Evolutionary conservation across 2,113 vertebrate species (phyloP), one percentile per base, ranked within the genome.

Genomic region (Speoplatyrhinus poulsoni): DNA sequence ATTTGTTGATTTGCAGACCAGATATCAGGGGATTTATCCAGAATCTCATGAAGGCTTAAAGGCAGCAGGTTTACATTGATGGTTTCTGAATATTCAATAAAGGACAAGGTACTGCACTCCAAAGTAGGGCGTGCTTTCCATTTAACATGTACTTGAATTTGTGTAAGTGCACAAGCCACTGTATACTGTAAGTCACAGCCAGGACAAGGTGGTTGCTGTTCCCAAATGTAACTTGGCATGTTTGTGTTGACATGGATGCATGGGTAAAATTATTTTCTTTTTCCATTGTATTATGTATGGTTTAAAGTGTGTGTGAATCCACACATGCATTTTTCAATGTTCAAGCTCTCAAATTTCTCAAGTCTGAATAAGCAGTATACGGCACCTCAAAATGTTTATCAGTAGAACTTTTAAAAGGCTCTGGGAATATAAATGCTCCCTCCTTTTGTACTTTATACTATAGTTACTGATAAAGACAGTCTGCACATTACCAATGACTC

Each of bases 31-130:
- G 80, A 84, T 83, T 77, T 81, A 56, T 11, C 41, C 65, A 32
- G 6, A 67, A 50, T 59, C 65, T 68, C 62, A 60, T n/a, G 60
- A 47, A 55, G 62, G 60, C 62, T 75, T 60, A 66, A 70, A 70
- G 48, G 52, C 68, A 66, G 70, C 63, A 78, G 60, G 46, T 76
- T 85, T 80, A 61, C 72, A 83, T 73, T 75, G 72, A 85, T 75
- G 79, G 26, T 79, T 72, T 82, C 70, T 50, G 67, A 60, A 74
- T 67, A 85, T 82, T 82, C 69, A 82, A 70, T 77, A 67, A 79
- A 67, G 64, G 76, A 79, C 82, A 76, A 80, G 9, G 1, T 0
- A 3, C 56, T 64, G 50, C 41, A 47, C 76, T 72, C 57, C 69
- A 59, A 77, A 73, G 69, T 67, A 68, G 60, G 12, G 59, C 64